Conservation (phyloP, 2,888 invertebrate genomes). For the Cacoxenus indagator region DNA sequence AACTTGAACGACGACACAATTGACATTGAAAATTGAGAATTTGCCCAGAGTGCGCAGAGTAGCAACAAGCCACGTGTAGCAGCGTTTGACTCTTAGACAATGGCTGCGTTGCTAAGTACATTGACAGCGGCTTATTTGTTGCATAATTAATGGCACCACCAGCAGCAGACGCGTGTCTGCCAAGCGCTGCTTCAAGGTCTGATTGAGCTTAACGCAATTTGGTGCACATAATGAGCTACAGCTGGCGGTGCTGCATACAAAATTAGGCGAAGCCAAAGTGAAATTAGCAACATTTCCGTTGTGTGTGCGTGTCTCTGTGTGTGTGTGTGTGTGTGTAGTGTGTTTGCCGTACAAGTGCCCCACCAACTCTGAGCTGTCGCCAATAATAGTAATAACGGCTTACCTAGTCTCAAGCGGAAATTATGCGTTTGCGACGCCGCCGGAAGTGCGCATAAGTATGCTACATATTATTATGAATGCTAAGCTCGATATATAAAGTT, state of each 20-base stretch:
- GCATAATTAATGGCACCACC: conserved; percentile 1
- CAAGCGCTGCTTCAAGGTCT: neutral
- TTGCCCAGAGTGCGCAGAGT: no score
- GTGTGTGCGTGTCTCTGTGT: no score
- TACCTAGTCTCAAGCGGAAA: neutral
- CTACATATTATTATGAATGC: neutral
- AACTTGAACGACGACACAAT: neutral
- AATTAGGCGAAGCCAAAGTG: conserved; percentile 6
- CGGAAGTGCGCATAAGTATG: conserved; percentile 7
- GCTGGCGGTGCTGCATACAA: conserved; percentile 14
- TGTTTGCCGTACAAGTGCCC: no score
- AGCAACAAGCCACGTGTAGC: no score
- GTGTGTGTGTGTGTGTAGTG: no score
- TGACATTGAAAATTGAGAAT: conserved; percentile 11
- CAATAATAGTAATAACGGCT: neutral
- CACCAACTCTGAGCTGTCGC: no score
- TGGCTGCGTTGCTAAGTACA: conserved; percentile 14
- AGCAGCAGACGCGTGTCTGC: neutral
- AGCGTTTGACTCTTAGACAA: neutral
- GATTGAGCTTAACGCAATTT: conserved; percentile 20
- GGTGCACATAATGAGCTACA: neutral
- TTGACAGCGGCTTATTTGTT: conserved; percentile 21
- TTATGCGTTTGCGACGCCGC: neutral
- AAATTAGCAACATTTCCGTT: conserved; percentile 3
- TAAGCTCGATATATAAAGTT: conserved; percentile 11